These are phyloP conservation scores for Otus sunia DNA, from an alignment of 2,113 vertebrate genomes.

Conservation along the genomic window DNA sequence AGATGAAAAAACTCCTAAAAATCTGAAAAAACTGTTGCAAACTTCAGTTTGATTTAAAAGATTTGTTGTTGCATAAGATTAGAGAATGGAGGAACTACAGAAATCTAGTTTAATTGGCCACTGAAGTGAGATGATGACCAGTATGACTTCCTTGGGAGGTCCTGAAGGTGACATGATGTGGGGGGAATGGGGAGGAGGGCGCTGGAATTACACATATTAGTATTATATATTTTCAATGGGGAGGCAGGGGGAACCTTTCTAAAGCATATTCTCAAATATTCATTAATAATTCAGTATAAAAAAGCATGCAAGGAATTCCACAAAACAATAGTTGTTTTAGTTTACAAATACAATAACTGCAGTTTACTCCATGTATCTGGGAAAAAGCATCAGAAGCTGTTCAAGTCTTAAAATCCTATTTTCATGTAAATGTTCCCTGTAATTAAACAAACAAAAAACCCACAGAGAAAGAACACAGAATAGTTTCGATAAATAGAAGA, in stretches of 20 bases:
- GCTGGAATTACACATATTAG: not conserved
- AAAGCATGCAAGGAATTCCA: not conserved
- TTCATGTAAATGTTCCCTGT: conserved; percentile 51
- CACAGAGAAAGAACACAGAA: conserved; percentile 3
- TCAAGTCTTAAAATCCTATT: conserved; percentile 41
- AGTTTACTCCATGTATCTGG: not conserved
- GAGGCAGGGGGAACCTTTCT: not conserved
- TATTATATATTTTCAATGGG: not conserved
- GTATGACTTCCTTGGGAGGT: not conserved
- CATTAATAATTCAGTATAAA: not conserved
- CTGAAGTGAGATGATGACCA: not conserved
- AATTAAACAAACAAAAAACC: conserved; percentile 36
- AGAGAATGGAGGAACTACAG: not conserved
- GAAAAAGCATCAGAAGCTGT: conserved; percentile 17
- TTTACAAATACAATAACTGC: not conserved
- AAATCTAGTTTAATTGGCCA: not conserved
- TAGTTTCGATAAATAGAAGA: conserved; percentile 20
- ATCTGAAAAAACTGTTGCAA: not conserved
- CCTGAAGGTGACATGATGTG: not conserved
- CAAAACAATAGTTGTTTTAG: not conserved
- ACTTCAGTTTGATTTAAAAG: not conserved
- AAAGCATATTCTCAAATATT: not conserved
- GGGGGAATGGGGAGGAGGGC: too few relatives aligned
- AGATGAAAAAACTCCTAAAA: not conserved
- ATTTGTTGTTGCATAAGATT: not conserved